Base-by-base conservation (phyloP, 2,797 vertebrate species). In the Xenentodon cancila region DNA sequence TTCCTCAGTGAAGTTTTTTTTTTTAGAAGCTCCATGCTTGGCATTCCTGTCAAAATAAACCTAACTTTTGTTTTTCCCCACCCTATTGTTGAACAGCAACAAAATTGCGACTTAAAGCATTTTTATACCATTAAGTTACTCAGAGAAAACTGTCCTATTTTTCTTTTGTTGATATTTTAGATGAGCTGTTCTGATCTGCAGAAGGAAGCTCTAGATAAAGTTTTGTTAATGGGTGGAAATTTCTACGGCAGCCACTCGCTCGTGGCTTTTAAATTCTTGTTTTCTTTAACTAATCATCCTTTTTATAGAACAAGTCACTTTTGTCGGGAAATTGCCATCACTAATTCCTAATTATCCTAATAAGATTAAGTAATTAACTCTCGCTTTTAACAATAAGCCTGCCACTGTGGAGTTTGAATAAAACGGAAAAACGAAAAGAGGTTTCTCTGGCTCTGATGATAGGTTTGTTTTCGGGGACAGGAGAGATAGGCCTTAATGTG, bases 401-500 rank as follows among this genome's bases (percentile, higher is more conserved):
- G 50, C 67, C 73, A 69, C 60, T 82, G 57, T 79, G 67, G 19
- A 9, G 46, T 2, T 9, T 34, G 40, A 74, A 58, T 20, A 66
- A 60, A 44, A 49, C 16, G 12, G 53, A 37, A 37, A 37, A 32
- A 32, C 2, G 9, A 32, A 37, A 37, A 11, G 34, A 37, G 7
- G 30, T 30, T 37, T 67, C 8, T 18, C 22, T 16, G 25, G 27
- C 52, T 73, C 25, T 19, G 18, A 57, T 44, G 25, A 30, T 52
- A 11, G 30, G 27, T 45, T 59, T 40, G 40, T 77, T 77, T 74
- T 56, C 46, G 30, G 17, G 8, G 57, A 77, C 71, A 79, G 73
- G 74, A 73, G 70, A 80, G 80, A 78, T 18, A 2, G 75, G 87
- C 88, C 88, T 90, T 88, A 82, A 85, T 54, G 37, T 70, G 59